A percentile compares a stretch with the other conserved stretches of the same genome.
These are phyloP conservation scores for Chrysolina americana DNA, from an alignment of 2,888 invertebrate genomes.

Conservation along the genomic window DNA sequence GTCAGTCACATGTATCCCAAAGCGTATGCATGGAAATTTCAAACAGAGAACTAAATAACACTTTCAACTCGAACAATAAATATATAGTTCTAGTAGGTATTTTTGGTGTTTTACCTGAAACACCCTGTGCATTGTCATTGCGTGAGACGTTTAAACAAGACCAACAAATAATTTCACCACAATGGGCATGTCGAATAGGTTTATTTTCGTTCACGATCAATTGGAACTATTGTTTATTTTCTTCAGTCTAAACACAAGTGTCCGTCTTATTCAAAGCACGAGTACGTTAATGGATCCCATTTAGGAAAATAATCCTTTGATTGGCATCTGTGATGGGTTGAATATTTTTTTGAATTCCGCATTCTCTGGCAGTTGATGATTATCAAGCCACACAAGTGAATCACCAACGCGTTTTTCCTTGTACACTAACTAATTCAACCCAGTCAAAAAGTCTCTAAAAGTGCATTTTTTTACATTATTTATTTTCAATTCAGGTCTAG, in stretches of 20 bases:
- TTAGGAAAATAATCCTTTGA: conserved; percentile 1
- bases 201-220: not conserved
- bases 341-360: not conserved
- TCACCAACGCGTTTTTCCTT: not conserved
- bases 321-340: not conserved
- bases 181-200: too few relatives aligned
- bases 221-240: not conserved
- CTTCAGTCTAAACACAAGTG: not conserved
- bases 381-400: not conserved
- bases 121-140: not conserved
- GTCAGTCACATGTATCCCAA: not conserved
- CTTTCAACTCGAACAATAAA: not conserved
- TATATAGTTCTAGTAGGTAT: not conserved
- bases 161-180: too few relatives aligned
- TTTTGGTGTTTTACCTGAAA: not conserved
- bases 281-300: not conserved
- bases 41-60: not conserved
- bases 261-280: not conserved
- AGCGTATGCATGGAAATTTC: not conserved
- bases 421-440: not conserved
- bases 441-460: not conserved
- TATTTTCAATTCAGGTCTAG: not conserved
- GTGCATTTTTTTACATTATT: conserved; percentile 1
- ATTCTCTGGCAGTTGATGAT: not conserved
- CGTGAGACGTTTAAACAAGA: too few relatives aligned